Evolutionary conservation across 2,888 invertebrate species (phyloP), one percentile per base, ranked within the genome.

Genomic region (Lumbricus terrestris): DNA sequence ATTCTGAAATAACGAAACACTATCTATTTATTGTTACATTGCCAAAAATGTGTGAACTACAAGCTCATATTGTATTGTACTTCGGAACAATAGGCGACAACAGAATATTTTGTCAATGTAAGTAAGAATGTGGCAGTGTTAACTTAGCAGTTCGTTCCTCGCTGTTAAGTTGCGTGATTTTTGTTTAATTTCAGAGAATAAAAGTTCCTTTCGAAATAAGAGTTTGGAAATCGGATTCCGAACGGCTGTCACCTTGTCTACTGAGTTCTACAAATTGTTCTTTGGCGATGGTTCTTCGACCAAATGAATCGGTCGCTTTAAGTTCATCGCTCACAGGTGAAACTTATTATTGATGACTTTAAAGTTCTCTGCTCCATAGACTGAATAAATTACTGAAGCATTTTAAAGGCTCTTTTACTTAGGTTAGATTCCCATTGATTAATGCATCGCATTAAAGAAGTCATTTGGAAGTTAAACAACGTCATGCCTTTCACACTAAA

Each of bases 291-390:
- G 83, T 83, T 83, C 83, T 83, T 18, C 83, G 5, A n/a, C 83
- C 83, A 18, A 15, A 34, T 11, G 83, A 83, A 35, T 83, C 83
- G 16, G 34, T 83, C 34, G 18, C 15, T 37, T 40, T 42, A 20
- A 89, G 69, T 69, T 47, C 69, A 33, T 89, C 35, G 29, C 40
- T 90, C 29, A 33, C 40, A 89, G 47, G 35, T 90, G 5, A n/a
- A 54, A 47, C 2, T 47, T n/a, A n/a, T 47, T n/a, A n/a, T n/a
- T n/a, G n/a, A n/a, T n/a, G n/a, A n/a, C n/a, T n/a, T n/a, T n/a
- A n/a, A n/a, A n/a, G n/a, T n/a, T n/a, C n/a, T n/a, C n/a, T n/a
- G n/a, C n/a, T n/a, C n/a, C n/a, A n/a, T n/a, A n/a, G n/a, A n/a
- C n/a, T n/a, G n/a, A n/a, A n/a, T 13, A 42, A 54, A 23, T 54